These are phyloP conservation scores for Antheraea mylitta DNA, from an alignment of 1,140 invertebrate species.

Conservation along the genomic window DNA sequence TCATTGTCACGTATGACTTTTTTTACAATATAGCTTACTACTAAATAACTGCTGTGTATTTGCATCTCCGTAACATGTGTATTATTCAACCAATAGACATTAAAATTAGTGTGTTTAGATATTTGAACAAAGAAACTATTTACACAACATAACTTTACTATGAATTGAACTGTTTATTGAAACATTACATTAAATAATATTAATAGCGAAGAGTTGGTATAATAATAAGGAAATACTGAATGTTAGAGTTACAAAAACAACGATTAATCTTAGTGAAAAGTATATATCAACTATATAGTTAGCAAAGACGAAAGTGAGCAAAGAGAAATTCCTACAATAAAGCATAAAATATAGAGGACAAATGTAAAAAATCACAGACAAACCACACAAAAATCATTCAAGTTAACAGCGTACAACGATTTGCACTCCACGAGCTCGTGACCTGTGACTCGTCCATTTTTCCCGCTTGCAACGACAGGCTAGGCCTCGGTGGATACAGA, in stretches of 20 bases:
- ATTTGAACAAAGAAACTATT: no score
- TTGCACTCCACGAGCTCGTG: conserved; percentile 42
- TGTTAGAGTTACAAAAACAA: neutral
- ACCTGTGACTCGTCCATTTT: conserved; percentile 43
- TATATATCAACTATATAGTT: neutral
- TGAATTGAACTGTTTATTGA: no score
- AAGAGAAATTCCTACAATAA: conserved; percentile 35
- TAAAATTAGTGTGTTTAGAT: no score
- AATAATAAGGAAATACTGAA: no score
- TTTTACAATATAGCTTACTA: no score
- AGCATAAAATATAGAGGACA: conserved; percentile 23
- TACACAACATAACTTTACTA: no score
- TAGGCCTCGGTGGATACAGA: conserved; percentile 28
- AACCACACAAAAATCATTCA: conserved; percentile 48
- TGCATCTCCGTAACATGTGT: no score
- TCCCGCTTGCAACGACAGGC: conserved; percentile 22
- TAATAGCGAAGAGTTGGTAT: no score
- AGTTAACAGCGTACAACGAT: conserved; percentile 53
- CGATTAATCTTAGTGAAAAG: neutral
- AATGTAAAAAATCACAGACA: conserved; percentile 43
- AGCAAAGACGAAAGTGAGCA: neutral
- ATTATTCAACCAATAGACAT: no score
- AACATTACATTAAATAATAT: no score
- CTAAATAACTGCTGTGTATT: no score
- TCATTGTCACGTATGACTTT: no score